Percentiles rank a stretch among this genome's conserved stretches.
Conservation (phyloP, 2,888 invertebrate species). For the Nesidiocoris tenuis region DNA sequence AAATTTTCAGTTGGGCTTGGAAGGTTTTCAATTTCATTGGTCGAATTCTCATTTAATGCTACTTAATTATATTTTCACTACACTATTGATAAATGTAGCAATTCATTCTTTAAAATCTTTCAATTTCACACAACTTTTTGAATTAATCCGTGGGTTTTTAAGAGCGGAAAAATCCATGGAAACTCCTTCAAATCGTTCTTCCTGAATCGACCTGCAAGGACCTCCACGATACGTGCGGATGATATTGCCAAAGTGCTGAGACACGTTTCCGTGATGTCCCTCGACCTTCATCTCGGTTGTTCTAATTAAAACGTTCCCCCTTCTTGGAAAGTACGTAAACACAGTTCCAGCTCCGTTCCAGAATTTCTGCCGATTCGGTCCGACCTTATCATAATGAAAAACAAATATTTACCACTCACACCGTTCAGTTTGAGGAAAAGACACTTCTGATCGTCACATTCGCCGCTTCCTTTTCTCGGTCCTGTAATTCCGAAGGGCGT, state of each 20-base stretch:
- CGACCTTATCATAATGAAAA: constrained; percentile 44
- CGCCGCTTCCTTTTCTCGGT: neutral
- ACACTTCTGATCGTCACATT: constrained; percentile 1
- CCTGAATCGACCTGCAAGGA: too few relatives aligned
- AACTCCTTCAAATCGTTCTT: too few relatives aligned
- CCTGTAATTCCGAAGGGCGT: constrained; percentile 1
- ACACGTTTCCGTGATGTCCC: neutral
- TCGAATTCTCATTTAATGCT: too few relatives aligned
- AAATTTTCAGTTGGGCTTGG: too few relatives aligned
- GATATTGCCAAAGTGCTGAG: neutral
- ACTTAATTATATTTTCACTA: too few relatives aligned
- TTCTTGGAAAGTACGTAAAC: neutral
- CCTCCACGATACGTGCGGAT: too few relatives aligned
- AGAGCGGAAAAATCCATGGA: too few relatives aligned
- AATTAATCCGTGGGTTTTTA: too few relatives aligned
- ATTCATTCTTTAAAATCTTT: too few relatives aligned
- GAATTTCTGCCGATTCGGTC: constrained; percentile 24
- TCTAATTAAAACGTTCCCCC: constrained; percentile 27
- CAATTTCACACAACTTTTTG: too few relatives aligned
- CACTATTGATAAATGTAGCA: too few relatives aligned
- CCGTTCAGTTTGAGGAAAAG: constrained; percentile 10
- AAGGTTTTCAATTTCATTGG: too few relatives aligned
- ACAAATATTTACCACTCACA: constrained; percentile 44
- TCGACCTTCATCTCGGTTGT: constrained; percentile 10
- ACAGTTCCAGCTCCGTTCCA: constrained; percentile 1